A percentile compares a stretch with the other conserved stretches of the same genome.
Evolutionary conservation across 2,888 invertebrate species (phyloP).

Genomic region (Epicampocera succincta): DNA sequence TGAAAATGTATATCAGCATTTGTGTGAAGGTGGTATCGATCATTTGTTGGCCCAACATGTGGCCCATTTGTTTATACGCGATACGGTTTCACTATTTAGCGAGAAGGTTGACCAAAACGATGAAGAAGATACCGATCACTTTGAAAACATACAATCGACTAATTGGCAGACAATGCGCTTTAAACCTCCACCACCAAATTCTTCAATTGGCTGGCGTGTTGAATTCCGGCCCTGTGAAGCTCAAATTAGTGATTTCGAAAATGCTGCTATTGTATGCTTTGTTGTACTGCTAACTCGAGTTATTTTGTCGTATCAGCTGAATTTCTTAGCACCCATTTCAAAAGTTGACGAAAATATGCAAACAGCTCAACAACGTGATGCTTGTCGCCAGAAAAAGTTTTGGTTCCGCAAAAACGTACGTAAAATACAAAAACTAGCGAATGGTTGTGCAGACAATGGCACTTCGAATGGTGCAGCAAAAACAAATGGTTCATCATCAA

Average conservation of each 20-base stretch:
- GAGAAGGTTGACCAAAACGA: slow-evolving; percentile 98
- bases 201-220: slow-evolving; percentile 98
- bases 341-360: slow-evolving; percentile 99
- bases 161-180: slow-evolving; percentile 99
- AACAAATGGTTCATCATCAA: slow-evolving; percentile 11
- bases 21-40: slow-evolving; percentile 94
- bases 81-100: slow-evolving; percentile 95
- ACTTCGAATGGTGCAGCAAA: slow-evolving; percentile 56
- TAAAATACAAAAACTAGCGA: slow-evolving; percentile 74
- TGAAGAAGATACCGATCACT: slow-evolving; percentile 96
- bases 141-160: slow-evolving; percentile 99
- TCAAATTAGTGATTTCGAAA: slow-evolving; percentile 99
- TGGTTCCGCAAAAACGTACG: slow-evolving; percentile 94
- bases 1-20: slow-evolving; percentile 89
- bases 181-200: slow-evolving; percentile 98
- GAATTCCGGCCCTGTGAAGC: slow-evolving; percentile 99
- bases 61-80: slow-evolving; percentile 98
- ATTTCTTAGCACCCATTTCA: slow-evolving; percentile 98
- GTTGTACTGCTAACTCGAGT: slow-evolving; percentile 97
- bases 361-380: slow-evolving; percentile 94
- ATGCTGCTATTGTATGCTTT: slow-evolving; percentile 98
- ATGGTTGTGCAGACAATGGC: slow-evolving; percentile 42
- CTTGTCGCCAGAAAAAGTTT: slow-evolving; percentile 91
- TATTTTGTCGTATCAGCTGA: slow-evolving; percentile 96
- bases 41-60: slow-evolving; percentile 95